phyloP scores from a whole-genome alignment of 2,797 vertebrate genomes.

The Potorous gilbertii region DNA sequence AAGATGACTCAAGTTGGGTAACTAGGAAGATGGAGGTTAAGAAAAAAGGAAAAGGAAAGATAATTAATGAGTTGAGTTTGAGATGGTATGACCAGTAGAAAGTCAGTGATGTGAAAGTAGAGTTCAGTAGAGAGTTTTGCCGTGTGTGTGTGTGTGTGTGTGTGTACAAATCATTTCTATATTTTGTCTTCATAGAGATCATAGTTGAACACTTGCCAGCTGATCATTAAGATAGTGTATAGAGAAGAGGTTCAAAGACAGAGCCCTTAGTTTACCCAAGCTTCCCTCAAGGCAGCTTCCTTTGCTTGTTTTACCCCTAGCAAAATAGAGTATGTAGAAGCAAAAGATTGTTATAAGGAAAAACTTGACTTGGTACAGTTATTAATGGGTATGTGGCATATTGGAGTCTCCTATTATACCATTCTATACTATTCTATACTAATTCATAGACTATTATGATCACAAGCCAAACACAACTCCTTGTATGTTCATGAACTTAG shows the following conservation, averaged over 20 bases:
- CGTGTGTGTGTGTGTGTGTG: no score
- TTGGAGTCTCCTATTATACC: neutral
- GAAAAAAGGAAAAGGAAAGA: neutral
- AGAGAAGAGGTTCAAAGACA: neutral
- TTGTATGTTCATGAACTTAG: neutral
- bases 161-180: no score
- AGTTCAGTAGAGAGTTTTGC: neutral
- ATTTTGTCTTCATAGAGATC: neutral
- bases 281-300: neutral
- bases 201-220: neutral
- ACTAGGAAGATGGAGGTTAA: neutral
- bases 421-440: neutral
- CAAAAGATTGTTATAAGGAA: neutral
- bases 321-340: neutral
- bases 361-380: neutral
- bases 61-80: neutral
- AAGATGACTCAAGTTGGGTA: neutral
- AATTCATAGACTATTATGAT: neutral
- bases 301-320: neutral
- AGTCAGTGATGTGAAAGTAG: neutral
- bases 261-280: neutral
- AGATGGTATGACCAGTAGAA: no score
- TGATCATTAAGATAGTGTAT: neutral
- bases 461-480: neutral
- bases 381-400: neutral